Percentiles rank a stretch among this genome's conserved stretches.
Conservation (phyloP, 2,888 invertebrate genomes). For the Spisula subtruncata region DNA sequence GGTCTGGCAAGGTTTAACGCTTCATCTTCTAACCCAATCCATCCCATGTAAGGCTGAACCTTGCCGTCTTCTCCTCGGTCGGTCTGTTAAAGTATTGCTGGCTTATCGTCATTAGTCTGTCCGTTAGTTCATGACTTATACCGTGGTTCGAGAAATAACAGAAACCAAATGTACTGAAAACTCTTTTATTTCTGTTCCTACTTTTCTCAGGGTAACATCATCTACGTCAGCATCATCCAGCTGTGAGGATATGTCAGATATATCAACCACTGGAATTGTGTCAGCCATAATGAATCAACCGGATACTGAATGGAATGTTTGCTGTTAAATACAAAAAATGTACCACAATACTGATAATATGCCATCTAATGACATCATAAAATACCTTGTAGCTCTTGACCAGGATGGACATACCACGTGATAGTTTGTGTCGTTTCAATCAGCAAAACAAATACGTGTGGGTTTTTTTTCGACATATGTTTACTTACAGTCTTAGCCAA, state of each 20-base stretch:
- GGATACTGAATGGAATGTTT: background rate
- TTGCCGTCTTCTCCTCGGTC: background rate
- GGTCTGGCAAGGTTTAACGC: background rate
- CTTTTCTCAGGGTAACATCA: background rate
- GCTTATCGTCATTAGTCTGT: background rate
- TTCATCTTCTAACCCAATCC: background rate
- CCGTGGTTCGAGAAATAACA: constrained; percentile 74
- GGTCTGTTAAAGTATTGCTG: background rate
- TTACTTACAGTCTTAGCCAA: too few relatives aligned
- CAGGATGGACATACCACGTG: too few relatives aligned
- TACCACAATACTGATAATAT: too few relatives aligned
- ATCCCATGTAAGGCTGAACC: background rate
- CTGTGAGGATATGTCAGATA: background rate
- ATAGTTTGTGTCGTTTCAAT: too few relatives aligned
- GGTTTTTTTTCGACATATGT: too few relatives aligned
- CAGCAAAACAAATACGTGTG: too few relatives aligned
- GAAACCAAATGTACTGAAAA: constrained; percentile 64
- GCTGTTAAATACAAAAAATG: too few relatives aligned
- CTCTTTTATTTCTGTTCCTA: background rate
- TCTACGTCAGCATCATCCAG: background rate
- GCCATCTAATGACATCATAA: too few relatives aligned
- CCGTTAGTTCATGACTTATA: constrained; percentile 42
- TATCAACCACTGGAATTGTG: background rate
- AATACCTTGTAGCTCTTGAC: too few relatives aligned
- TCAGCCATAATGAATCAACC: background rate